A percentile compares a stretch with the other conserved stretches of the same genome.
Evolutionary conservation across 2,113 vertebrate species (phyloP).

Genomic region (Strix uralensis): DNA sequence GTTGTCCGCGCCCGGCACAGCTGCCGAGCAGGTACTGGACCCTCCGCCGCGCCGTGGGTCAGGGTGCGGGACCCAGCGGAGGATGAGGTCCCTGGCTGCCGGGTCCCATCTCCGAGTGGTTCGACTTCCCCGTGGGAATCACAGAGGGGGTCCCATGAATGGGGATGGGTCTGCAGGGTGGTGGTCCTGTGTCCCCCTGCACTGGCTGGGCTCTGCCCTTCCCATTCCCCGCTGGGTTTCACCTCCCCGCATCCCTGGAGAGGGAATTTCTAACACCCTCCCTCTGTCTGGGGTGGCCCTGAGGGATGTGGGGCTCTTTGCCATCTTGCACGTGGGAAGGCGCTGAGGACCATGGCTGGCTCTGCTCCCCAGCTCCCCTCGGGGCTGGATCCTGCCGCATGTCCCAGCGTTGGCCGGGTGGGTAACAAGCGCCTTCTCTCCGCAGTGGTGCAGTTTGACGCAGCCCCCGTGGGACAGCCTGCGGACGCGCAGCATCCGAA

Average conservation of each 20-base stretch:
- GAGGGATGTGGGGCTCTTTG: background rate
- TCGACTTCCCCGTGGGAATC: background rate
- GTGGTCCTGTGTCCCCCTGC: accelerated
- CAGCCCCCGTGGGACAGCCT: background rate
- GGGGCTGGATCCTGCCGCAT: background rate
- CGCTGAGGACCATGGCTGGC: background rate
- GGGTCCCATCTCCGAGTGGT: background rate
- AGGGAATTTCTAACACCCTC: background rate
- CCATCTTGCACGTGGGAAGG: background rate
- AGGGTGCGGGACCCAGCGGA: accelerated
- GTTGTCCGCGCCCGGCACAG: constrained; percentile 82
- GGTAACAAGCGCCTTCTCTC: background rate
- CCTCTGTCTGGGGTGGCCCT: background rate
- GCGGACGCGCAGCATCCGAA: background rate
- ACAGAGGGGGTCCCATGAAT: background rate
- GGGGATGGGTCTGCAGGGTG: background rate
- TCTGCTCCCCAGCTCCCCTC: background rate
- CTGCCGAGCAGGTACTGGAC: constrained; percentile 64
- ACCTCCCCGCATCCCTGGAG: background rate
- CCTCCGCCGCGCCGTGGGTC: accelerated
- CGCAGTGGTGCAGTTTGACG: background rate
- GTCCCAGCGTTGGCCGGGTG: accelerated
- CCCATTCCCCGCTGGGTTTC: accelerated
- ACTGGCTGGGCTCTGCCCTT: background rate
- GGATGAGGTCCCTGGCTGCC: accelerated